A percentile compares a stretch with the other conserved stretches of the same genome.
These are phyloP conservation scores for Amblyteles armatorius DNA, from an alignment of 2,888 invertebrate genomes.

Conservation along the genomic window DNA sequence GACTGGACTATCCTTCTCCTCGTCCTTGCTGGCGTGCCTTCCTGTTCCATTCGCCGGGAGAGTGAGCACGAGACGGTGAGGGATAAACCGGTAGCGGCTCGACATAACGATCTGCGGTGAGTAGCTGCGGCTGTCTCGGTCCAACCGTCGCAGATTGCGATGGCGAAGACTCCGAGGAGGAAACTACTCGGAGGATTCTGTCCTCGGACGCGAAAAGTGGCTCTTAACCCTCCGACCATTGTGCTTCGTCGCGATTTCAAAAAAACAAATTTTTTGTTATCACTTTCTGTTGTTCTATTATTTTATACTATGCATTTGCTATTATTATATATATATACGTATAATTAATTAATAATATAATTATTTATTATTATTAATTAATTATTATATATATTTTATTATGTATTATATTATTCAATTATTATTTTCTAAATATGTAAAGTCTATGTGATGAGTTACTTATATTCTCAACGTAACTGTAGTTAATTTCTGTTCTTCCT, in stretches of 20 bases:
- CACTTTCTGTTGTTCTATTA: too few relatives aligned
- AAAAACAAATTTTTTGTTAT: too few relatives aligned
- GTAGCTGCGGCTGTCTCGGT: neutral
- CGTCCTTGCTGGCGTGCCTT: constrained; percentile 30
- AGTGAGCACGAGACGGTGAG: constrained; percentile 1
- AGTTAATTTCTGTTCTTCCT: too few relatives aligned
- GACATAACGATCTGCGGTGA: constrained; percentile 3
- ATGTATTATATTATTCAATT: too few relatives aligned
- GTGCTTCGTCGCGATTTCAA: neutral
- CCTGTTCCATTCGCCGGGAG: neutral
- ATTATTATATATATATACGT: too few relatives aligned
- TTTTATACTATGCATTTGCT: too few relatives aligned
- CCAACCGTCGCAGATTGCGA: neutral
- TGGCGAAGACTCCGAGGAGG: neutral
- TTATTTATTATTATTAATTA: too few relatives aligned
- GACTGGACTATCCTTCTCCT: constrained; percentile 19
- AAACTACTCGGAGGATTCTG: neutral
- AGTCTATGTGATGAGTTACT: too few relatives aligned
- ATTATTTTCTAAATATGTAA: too few relatives aligned
- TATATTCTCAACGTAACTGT: too few relatives aligned
- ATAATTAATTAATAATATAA: too few relatives aligned
- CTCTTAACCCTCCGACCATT: neutral
- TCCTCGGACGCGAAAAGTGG: neutral
- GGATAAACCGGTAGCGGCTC: neutral
- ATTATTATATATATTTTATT: too few relatives aligned